Percentiles rank a stretch among this genome's conserved stretches.
These are phyloP conservation scores for Charina bottae DNA, from an alignment of 2,113 vertebrate genomes.

Conservation along the genomic window DNA sequence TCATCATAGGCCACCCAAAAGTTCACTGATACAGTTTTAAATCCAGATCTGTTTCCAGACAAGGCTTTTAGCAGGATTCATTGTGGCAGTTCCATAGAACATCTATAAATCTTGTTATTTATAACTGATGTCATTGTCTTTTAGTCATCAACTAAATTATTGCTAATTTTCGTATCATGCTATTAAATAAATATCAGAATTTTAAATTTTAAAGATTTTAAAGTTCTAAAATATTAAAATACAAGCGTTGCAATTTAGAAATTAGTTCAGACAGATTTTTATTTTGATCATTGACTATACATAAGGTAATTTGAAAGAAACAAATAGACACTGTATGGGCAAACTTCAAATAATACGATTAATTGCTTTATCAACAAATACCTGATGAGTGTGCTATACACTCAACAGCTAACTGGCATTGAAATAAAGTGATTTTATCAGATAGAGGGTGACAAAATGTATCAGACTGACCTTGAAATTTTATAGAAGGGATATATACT, in stretches of 20 bases:
- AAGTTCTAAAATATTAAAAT: not conserved
- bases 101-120: not conserved
- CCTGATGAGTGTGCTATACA: not conserved
- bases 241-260: not conserved
- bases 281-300: not conserved
- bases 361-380: not conserved
- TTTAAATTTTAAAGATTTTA: not conserved
- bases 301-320: not conserved
- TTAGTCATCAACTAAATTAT: not conserved
- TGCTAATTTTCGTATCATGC: not conserved
- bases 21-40: not conserved
- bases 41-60: not conserved
- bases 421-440: not conserved
- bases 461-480: not conserved
- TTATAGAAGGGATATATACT: not conserved
- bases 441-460: not conserved
- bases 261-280: not conserved
- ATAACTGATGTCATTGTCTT: not conserved
- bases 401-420: not conserved
- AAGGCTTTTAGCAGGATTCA: not conserved
- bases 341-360: not conserved
- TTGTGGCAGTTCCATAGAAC: not conserved
- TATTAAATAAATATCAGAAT: not conserved
- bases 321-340: not conserved
- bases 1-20: not conserved